Base-by-base conservation (phyloP, 2,888 invertebrate species). In the Dolomedes plantarius region DNA sequence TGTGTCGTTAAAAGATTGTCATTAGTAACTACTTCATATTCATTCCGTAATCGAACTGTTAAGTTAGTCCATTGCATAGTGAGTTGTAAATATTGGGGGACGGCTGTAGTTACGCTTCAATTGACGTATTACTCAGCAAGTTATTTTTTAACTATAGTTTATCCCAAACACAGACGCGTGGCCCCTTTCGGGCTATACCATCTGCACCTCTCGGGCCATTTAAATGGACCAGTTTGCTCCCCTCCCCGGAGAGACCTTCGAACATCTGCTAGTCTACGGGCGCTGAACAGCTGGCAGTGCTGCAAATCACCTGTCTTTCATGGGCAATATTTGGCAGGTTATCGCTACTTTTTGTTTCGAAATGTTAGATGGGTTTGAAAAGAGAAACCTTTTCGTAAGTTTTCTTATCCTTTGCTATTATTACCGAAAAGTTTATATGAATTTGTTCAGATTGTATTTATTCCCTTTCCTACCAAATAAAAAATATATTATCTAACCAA, bases 261-360 rank as follows among this genome's bases (percentile, higher is more conserved):
- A 65, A 50, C 79, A 80, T 72, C 79, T 80, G 79, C 39, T 36
- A 27, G 13, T 56, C 23, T 23, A n/a, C 11, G 56, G 23, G 23
- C 56, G 9, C 23, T 19, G 56, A 56, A 56, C 56, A 56, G 56
- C 56, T 56, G 56, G 56, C 9, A 23, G 23, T 3, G 41, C 7
- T 9, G 39, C n/a, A 29, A 19, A 23, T 56, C 79, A 80, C 72
- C 73, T 80, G 79, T 72, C 31, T 6, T 0, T 1, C 0, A 16
- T 1, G n/a, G 6, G 2, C 29, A 46, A 80, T 31, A 73, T 73
- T 73, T 73, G 79, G 79, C 79, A 0, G 1, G 1, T 23, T 41
- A 73, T 78, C 31, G 46, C 72, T 56, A 2, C 3, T n/a, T 56
- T 23, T 23, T 56, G 11, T 36, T 36, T 7, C 9, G 9, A n/a